Evolutionary conservation across 2,888 invertebrate species (phyloP), one percentile per base, ranked within the genome.

Genomic region (Monopis laevigella): DNA sequence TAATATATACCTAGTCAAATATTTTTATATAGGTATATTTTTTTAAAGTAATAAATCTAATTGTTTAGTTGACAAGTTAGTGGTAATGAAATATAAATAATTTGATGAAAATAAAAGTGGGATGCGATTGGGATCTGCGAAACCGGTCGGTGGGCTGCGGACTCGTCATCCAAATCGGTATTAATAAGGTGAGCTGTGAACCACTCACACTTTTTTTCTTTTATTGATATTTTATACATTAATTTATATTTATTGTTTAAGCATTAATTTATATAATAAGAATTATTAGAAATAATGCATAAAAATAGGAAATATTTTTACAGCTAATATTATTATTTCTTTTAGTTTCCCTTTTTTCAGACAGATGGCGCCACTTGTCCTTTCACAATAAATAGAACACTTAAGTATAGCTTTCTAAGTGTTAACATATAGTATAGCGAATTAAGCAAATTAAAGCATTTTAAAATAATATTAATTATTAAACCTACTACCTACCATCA

Each of bases 141-240:
- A 67, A 69, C 70, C 69, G 71, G 71, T 71, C 59, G 52, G 52
- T 34, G 49, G 55, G 14, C 29, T 24, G 8, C 28, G 53, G 55
- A 54, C 51, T 53, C 58, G 67, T 53, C 67, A 71, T 68, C 68
- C 59, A 63, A 67, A 71, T 67, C 70, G 58, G 54, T 55, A 62
- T 55, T 55, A 62, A 55, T 58, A 66, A 70, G 72, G 73, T 72
- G 72, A 70, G 71, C 67, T 58, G 66, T 67, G 72, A 72, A 73
- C 73, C 72, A 68, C 68, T 60, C 65, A 65, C 66, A 65, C 59
- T n/a, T n/a, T n/a, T n/a, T n/a, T n/a, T n/a, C n/a, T n/a, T n/a
- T n/a, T n/a, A n/a, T n/a, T n/a, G n/a, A n/a, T n/a, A n/a, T n/a
- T n/a, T n/a, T n/a, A n/a, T n/a, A n/a, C n/a, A n/a, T n/a, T n/a